Evolutionary conservation across 2,797 vertebrate species (phyloP).

Genomic region (Enteromius treurensis): DNA sequence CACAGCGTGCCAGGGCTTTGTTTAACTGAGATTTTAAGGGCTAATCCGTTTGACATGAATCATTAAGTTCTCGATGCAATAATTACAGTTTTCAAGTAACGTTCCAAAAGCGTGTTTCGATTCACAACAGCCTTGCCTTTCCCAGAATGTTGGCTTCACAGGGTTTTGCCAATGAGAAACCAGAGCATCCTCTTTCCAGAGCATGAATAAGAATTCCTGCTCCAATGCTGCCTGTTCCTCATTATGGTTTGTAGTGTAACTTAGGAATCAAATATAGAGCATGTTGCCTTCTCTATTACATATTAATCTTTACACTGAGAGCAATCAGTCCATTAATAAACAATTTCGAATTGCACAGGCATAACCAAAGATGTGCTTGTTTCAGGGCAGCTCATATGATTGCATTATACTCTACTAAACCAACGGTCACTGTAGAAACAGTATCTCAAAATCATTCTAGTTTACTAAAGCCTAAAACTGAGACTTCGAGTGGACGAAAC

Average conservation of each 20-base stretch:
- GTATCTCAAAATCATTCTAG: not conserved
- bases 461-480: not conserved
- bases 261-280: conserved; percentile 36
- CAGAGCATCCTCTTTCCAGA: conserved; percentile 65
- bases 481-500: too few relatives aligned
- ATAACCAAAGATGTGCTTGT: not conserved
- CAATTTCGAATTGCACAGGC: conserved; percentile 4
- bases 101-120: conserved; percentile 77
- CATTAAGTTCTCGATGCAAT: conserved; percentile 75
- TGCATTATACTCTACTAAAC: not conserved
- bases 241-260: conserved; percentile 19
- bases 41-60: conserved; percentile 76
- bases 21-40: conserved; percentile 71
- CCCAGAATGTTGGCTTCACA: conserved; percentile 68
- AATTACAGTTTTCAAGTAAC: conserved; percentile 76
- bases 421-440: not conserved
- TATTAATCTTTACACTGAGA: conserved; percentile 25
- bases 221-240: conserved; percentile 6
- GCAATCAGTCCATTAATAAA: conserved; percentile 23
- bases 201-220: conserved; percentile 21
- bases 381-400: not conserved
- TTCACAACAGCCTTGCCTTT: conserved; percentile 74
- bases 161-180: conserved; percentile 70
- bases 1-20: conserved; percentile 62
- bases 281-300: conserved; percentile 29